phyloP scores from a whole-genome alignment of 2,797 vertebrate species.

The Hydrophis major region DNA sequence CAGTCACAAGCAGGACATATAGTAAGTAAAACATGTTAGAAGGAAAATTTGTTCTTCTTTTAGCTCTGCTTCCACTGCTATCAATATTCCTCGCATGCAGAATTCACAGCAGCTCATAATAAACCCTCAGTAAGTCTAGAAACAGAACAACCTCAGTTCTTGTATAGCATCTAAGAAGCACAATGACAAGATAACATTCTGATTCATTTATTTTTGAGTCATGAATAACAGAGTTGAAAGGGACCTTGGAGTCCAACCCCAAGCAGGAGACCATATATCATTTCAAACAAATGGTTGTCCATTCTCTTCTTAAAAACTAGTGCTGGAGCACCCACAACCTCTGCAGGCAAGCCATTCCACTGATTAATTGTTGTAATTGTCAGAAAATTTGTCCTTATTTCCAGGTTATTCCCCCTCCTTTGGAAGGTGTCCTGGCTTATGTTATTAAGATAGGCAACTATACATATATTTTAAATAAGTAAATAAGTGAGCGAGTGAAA shows the following conservation, averaged over 20 bases:
- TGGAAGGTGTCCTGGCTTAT: neutral
- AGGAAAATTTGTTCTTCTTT: neutral
- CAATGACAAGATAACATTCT: neutral
- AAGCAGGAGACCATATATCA: neutral
- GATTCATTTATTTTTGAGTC: neutral
- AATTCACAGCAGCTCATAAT: neutral
- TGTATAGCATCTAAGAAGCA: neutral
- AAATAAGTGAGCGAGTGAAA: neutral
- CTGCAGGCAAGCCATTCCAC: neutral
- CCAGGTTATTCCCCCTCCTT: neutral
- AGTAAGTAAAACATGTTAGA: neutral
- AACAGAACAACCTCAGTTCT: neutral
- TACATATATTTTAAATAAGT: neutral
- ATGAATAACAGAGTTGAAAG: neutral
- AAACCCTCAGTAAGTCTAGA: neutral
- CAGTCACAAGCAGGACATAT: neutral
- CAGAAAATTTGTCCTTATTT: neutral
- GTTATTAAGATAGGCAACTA: neutral
- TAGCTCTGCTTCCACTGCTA: neutral
- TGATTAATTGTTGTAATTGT: neutral
- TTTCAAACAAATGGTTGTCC: neutral
- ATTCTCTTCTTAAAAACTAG: neutral
- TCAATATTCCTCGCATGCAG: neutral
- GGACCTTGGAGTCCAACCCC: neutral
- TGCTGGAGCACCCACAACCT: neutral